These are phyloP conservation scores for Zele albiditarsus DNA, from an alignment of 2,888 invertebrate species.

Conservation along the genomic window DNA sequence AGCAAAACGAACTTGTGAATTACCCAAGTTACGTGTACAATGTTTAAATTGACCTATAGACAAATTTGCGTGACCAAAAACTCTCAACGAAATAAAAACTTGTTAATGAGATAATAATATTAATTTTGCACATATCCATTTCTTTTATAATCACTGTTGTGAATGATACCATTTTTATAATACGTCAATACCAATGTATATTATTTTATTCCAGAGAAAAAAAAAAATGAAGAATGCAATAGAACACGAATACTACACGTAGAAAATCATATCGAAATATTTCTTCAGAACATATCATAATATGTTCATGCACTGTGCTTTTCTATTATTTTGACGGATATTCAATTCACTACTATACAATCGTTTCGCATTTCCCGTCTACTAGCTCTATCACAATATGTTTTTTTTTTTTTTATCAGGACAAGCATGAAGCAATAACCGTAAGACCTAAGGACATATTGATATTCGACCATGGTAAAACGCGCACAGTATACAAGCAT, in stretches of 20 bases:
- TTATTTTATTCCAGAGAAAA: neutral
- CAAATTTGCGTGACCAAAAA: neutral
- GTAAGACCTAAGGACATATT: constrained; percentile 38
- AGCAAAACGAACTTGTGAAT: constrained; percentile 26
- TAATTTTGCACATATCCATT: no score
- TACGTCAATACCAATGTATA: no score
- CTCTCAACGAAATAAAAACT: no score
- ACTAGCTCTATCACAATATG: constrained; percentile 35
- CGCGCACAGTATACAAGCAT: neutral
- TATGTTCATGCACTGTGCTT: neutral
- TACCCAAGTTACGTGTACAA: constrained; percentile 34
- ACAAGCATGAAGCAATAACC: constrained; percentile 35
- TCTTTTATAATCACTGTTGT: no score
- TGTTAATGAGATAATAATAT: no score
- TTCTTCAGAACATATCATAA: neutral
- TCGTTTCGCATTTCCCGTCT: constrained; percentile 23
- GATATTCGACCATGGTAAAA: constrained; percentile 26
- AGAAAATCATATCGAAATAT: neutral
- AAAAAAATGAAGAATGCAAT: neutral
- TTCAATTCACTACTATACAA: constrained; percentile 31
- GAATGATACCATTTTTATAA: no score
- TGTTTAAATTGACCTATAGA: constrained; percentile 14
- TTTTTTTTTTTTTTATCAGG: constrained; percentile 21
- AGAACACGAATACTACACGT: neutral
- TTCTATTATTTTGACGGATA: constrained; percentile 30